Conservation (phyloP, 2,888 invertebrate genomes). For the Microctonus hyperodae region DNA sequence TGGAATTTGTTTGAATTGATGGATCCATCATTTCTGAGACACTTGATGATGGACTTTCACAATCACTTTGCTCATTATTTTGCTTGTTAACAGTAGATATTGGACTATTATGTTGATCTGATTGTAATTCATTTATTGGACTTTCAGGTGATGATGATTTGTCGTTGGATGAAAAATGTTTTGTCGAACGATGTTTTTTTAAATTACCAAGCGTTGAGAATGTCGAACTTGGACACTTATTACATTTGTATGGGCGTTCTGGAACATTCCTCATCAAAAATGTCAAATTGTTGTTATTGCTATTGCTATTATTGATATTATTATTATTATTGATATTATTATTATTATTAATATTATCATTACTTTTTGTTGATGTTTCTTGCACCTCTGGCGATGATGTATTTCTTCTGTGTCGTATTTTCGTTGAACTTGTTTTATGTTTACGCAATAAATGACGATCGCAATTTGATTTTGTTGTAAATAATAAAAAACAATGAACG, state of each 20-base stretch:
- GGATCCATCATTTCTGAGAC: conserved; percentile 47
- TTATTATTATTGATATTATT: conserved; percentile 63
- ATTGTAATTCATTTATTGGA: conserved; percentile 35
- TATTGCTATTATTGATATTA: conserved; percentile 59
- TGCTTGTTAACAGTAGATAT: conserved; percentile 46
- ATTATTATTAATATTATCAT: conserved; percentile 57
- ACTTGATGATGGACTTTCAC: conserved; percentile 59
- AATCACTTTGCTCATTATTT: conserved; percentile 55
- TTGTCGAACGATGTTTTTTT: conserved; percentile 78
- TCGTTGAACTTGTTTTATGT: conserved; percentile 71
- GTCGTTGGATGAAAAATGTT: conserved; percentile 66
- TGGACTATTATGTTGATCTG: conserved; percentile 50
- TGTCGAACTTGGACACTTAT: conserved; percentile 81
- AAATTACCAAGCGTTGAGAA: conserved; percentile 82
- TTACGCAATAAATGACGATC: conserved; percentile 92
- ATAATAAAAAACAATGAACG: conserved; percentile 88
- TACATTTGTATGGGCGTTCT: conserved; percentile 81
- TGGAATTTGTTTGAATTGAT: conserved; percentile 32
- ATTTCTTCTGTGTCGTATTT: conserved; percentile 47
- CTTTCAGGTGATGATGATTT: conserved; percentile 37
- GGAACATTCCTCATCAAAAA: conserved; percentile 74
- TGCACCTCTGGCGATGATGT: conserved; percentile 64
- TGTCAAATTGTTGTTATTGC: conserved; percentile 56
- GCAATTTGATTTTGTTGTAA: conserved; percentile 97
- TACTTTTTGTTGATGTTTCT: conserved; percentile 53